Evolutionary conservation across 2,888 invertebrate species (phyloP).

Genomic region (Agriopis leucophaearia): DNA sequence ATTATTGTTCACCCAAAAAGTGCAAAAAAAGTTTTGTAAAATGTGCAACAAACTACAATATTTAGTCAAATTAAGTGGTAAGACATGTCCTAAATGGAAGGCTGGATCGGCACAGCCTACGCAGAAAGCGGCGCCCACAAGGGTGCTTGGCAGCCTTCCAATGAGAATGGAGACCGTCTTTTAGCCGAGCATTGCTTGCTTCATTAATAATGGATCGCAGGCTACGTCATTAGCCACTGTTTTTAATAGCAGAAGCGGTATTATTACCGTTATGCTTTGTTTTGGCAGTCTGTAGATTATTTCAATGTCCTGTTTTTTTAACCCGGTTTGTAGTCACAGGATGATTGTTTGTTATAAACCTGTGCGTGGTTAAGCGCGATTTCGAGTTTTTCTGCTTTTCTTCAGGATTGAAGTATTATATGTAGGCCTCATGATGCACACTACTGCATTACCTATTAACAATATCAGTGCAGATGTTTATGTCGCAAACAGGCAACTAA

Average conservation of each 20-base stretch:
- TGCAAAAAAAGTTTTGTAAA: too few species aligned
- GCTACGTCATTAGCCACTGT: slow-evolving; percentile 51
- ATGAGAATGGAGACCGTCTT: slow-evolving; percentile 58
- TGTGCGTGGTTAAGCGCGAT: not conserved
- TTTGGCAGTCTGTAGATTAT: not conserved
- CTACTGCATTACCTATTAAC: too few species aligned
- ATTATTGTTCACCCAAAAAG: too few species aligned
- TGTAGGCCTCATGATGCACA: too few species aligned
- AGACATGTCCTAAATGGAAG: slow-evolving; percentile 17
- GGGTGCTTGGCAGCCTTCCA: slow-evolving; percentile 73
- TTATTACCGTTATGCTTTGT: not conserved
- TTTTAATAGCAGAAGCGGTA: slow-evolving; percentile 13
- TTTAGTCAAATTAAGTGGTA: not conserved
- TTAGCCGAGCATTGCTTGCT: slow-evolving; percentile 62
- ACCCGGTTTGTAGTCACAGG: not conserved
- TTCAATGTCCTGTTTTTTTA: not conserved
- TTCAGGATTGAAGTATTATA: too few species aligned
- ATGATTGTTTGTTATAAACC: not conserved
- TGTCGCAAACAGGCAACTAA: too few species aligned
- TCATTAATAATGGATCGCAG: slow-evolving; percentile 74
- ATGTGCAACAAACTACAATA: too few species aligned
- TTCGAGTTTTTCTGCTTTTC: not conserved
- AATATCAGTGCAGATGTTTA: too few species aligned
- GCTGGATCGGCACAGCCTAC: slow-evolving; percentile 43
- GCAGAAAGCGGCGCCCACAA: slow-evolving; percentile 59